Conservation (phyloP, 2,888 invertebrate genomes). For the Trichogramma evanescens region DNA sequence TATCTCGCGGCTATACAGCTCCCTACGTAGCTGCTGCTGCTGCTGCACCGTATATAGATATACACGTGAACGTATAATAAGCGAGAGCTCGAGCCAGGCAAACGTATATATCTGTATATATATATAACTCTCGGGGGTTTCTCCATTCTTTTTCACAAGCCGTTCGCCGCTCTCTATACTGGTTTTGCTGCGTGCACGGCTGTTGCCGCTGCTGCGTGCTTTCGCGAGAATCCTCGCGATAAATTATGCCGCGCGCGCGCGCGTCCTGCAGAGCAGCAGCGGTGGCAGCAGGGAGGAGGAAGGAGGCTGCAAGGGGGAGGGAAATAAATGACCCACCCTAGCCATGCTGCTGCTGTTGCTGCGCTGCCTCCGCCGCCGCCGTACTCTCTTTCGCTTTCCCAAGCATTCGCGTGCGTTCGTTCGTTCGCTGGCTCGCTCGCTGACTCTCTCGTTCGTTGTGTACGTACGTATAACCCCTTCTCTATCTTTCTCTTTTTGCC, state of each 20-base stretch:
- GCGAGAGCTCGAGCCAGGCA: no score
- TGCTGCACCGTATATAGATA: neutral
- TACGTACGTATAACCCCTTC: constrained; percentile 4
- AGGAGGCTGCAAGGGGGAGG: constrained; percentile 29
- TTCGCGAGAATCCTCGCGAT: constrained; percentile 49
- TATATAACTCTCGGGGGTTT: no score
- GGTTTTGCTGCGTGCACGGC: constrained; percentile 17
- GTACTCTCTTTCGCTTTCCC: constrained; percentile 32
- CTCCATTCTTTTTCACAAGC: neutral
- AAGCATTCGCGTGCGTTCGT: constrained; percentile 25
- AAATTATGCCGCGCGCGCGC: constrained; percentile 45
- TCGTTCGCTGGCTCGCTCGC: constrained; percentile 21
- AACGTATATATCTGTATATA: no score
- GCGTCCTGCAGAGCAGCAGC: constrained; percentile 22
- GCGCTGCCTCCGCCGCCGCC: constrained; percentile 31
- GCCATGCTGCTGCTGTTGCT: constrained; percentile 30
- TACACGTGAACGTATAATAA: no score
- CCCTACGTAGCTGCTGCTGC: neutral
- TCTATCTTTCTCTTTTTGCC: neutral
- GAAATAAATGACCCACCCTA: constrained; percentile 48
- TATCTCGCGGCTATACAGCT: constrained; percentile 15
- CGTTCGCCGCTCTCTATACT: constrained; percentile 23
- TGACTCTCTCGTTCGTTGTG: constrained; percentile 8
- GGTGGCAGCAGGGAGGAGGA: neutral
- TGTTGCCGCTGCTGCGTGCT: constrained; percentile 38